Evolutionary conservation across 2,797 vertebrate genomes (phyloP), one percentile per base, ranked within the genome.

Genomic region (Denticeps clupeoides): DNA sequence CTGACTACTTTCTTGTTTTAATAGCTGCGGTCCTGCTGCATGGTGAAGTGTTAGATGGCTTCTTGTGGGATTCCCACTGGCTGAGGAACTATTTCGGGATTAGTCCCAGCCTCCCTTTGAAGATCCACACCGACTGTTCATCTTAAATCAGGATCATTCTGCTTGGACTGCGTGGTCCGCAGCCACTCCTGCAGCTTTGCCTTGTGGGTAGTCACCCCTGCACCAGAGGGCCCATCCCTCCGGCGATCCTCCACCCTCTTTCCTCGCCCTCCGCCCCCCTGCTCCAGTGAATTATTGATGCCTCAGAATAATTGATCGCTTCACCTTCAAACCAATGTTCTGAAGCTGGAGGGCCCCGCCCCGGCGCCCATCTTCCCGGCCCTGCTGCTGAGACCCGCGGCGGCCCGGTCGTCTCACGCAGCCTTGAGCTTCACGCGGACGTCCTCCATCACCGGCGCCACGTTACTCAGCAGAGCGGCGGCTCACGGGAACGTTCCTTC

Each of bases 261-360:
- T 24, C 32, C 44, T 26, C 29, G 31, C 33, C 25, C 3, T 10
- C 56, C 41, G 41, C 63, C 53, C 54, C 57, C 47, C 7, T 25
- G 24, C 7, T 55, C 29, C 9, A 45, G 60, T 82, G 69, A 80
- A 81, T 79, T 82, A 82, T 82, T 79, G 76, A 82, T 71, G 46
- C 47, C 55, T 70, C 64, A 65, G 72, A 77, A 82, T 82, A 79
- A 83, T 81, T 77, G 72, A 83, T 82, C 70, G 69, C 67, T 79
- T 81, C 71, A 79, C 76, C 80, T 79, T 76, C 76, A 78, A 68
- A 71, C 71, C 67, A 71, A 71, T 77, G 73, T 73, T 68, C 51
- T 53, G n/a, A n/a, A n/a, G 16, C 35, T 18, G 37, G 29, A 12
- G 32, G 27, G 28, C 11, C 28, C 15, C 18, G 32, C 32, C 4